Base-by-base conservation (phyloP, 2,888 invertebrate genomes). In the Calliopum simillimum region DNA sequence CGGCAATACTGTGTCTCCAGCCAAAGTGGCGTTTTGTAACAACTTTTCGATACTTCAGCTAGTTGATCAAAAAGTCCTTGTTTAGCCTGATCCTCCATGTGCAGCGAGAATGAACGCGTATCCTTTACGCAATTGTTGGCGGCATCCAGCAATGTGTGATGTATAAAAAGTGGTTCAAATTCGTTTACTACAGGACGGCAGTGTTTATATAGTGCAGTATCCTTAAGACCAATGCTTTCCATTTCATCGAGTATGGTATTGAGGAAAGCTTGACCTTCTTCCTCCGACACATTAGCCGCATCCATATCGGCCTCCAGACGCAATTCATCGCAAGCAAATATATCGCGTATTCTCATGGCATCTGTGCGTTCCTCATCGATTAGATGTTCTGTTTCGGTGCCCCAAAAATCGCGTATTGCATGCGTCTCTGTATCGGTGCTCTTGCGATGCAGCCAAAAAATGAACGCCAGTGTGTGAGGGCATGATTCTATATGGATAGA, bases 1-100 rank as follows among this genome's bases (percentile, higher is more conserved):
- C 85, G 84, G 77, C 85, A 83, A 51, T 84, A 86, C 59, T 86
- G 85, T 2, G 80, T 75, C 69, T 86, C 85, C 41, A 85, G 74
- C 85, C 85, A 86, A 2, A 85, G 69, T 16, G 79, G 78, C 0
- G 80, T 81, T 69, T 86, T 86, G 73, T 86, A 86, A 63, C 79
- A 79, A 3, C 69, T 75, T 43, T 81, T 82, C 3, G 84, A 83
- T 16, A 82, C 79, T 25, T 84, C 82, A 1, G 79, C 73, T 1
- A 86, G 71, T 3, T 76, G 79, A 1, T 85, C 85, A 25, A 85
- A 84, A 0, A 84, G 73, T 0, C 86, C 85, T 23, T 76, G 74
- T 33, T 80, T 82, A 0, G 82, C 79, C 59, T 83, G 82, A 16
- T 79, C 77, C 49, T 86, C 85, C 84, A 85, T 84, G 70, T 85